These are phyloP conservation scores for Melanotaenia parkinsoni DNA, from an alignment of 2,797 vertebrate genomes.

Conservation along the genomic window DNA sequence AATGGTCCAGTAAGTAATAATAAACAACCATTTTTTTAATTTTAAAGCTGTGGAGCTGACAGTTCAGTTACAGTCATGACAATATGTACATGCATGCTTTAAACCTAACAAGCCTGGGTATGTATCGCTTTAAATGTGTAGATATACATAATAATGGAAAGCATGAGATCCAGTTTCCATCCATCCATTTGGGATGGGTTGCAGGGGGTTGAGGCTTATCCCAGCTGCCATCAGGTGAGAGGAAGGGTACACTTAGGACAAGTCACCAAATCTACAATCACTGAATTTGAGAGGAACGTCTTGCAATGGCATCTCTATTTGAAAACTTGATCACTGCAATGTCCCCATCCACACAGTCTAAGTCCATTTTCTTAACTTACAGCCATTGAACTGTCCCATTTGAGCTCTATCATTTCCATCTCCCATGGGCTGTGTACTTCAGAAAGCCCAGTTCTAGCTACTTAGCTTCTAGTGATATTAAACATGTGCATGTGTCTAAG, in stretches of 20 bases:
- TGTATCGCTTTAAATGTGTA: neutral
- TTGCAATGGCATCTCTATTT: neutral
- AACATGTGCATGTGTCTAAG: slow-evolving; percentile 30
- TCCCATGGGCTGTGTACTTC: slow-evolving; percentile 64
- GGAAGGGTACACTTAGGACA: no score
- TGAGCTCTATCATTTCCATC: slow-evolving; percentile 61
- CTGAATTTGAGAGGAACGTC: no score
- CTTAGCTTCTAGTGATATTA: slow-evolving; percentile 42
- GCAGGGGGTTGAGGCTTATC: no score
- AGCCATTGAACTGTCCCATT: slow-evolving; percentile 53
- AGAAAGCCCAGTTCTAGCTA: slow-evolving; percentile 36
- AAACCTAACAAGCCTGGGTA: neutral
- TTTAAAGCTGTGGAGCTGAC: neutral
- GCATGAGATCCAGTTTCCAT: no score
- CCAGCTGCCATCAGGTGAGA: no score
- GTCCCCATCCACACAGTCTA: neutral
- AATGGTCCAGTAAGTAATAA: neutral
- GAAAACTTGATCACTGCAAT: neutral
- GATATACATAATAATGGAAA: neutral
- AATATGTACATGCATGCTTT: neutral
- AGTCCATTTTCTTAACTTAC: slow-evolving; percentile 32
- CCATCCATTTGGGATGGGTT: no score
- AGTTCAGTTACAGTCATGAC: neutral
- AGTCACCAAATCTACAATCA: no score
- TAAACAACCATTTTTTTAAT: neutral